phyloP scores from a whole-genome alignment of 2,113 vertebrate species.

The Trachemys scripta region DNA sequence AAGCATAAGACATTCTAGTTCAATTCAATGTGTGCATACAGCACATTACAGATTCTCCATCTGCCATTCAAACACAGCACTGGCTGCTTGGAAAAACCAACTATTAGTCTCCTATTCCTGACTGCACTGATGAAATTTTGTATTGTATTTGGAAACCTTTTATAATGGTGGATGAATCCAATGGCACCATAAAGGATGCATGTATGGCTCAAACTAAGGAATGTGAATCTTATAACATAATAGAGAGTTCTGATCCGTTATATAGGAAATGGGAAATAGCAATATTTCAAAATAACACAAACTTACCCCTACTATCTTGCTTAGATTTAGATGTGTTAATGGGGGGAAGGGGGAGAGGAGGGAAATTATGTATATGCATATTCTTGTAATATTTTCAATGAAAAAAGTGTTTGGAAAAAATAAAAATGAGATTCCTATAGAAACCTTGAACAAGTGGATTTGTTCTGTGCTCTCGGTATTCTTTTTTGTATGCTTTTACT shows the following conservation, averaged over 20 bases:
- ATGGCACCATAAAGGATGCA: background rate
- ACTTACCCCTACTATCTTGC: fast-evolving
- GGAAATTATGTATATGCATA: background rate
- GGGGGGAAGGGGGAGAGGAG: background rate
- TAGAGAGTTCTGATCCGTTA: background rate
- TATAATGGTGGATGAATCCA: background rate
- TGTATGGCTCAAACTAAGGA: fast-evolving
- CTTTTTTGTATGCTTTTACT: background rate
- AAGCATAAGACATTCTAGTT: fast-evolving
- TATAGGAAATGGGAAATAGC: background rate
- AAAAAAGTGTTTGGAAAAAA: background rate
- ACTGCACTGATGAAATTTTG: background rate
- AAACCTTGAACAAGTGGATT: background rate
- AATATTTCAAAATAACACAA: background rate
- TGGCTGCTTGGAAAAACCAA: background rate
- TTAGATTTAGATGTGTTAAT: background rate
- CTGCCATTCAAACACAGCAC: background rate
- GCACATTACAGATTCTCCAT: background rate
- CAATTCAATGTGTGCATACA: fast-evolving
- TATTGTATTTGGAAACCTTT: background rate
- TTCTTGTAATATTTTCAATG: background rate
- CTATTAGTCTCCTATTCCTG: fast-evolving
- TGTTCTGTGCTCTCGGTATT: background rate
- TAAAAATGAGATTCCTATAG: background rate
- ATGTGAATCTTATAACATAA: background rate